A percentile compares a stretch with the other conserved stretches of the same genome.
Evolutionary conservation across 2,797 vertebrate species (phyloP).

Genomic region (Tauraco hartlaubi): DNA sequence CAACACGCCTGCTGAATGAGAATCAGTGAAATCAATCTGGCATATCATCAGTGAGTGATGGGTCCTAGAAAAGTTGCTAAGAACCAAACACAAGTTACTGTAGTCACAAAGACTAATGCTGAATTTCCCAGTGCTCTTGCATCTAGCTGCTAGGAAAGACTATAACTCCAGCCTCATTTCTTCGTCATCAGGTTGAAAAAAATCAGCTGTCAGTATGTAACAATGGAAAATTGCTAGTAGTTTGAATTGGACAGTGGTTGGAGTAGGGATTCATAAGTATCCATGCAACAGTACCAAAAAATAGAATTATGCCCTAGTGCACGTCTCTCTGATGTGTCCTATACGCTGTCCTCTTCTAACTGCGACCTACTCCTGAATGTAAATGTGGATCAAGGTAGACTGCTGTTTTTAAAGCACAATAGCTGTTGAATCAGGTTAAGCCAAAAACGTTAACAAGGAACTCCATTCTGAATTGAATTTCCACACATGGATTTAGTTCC

Average conservation of each 20-base stretch:
- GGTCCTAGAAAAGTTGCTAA: background rate
- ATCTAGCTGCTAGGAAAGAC: background rate
- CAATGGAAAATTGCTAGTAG: background rate
- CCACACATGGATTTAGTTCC: background rate
- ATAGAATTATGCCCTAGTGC: background rate
- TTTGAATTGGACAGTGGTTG: background rate
- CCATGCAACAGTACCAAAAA: background rate
- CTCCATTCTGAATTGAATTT: background rate
- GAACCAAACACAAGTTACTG: background rate
- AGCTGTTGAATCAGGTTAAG: background rate
- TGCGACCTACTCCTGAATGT: background rate
- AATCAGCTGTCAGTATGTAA: background rate
- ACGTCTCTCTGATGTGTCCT: background rate
- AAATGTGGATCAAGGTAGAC: background rate
- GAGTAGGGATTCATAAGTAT: background rate
- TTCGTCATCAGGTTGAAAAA: background rate
- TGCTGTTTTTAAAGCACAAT: background rate
- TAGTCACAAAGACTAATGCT: background rate
- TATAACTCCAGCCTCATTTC: background rate
- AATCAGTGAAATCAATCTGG: background rate
- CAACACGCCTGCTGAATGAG: accelerated
- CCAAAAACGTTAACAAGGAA: background rate
- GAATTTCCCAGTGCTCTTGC: background rate
- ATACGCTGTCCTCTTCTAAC: background rate
- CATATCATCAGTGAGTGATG: background rate